These are phyloP conservation scores for Vanessa atalanta DNA, from an alignment of 1,140 invertebrate genomes.

Conservation along the genomic window DNA sequence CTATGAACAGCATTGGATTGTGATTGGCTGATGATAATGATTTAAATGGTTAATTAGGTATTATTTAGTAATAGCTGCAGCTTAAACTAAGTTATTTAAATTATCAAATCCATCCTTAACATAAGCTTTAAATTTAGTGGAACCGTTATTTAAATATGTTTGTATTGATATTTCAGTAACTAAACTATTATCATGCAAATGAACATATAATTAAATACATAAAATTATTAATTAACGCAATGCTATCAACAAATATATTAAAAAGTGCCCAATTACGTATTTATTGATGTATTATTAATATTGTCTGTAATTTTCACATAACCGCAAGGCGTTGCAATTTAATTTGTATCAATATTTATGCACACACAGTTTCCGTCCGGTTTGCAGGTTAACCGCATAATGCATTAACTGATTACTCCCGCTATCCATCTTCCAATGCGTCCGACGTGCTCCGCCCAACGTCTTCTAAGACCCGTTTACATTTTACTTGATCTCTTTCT, in stretches of 20 bases:
- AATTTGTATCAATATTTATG: constrained; percentile 65
- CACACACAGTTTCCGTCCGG: constrained; percentile 45
- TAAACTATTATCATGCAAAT: not conserved
- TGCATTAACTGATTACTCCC: constrained; percentile 76
- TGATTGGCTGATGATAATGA: too few species aligned
- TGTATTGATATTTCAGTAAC: too few species aligned
- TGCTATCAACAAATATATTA: not conserved
- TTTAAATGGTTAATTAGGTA: too few species aligned
- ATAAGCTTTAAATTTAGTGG: too few species aligned
- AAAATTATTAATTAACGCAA: constrained; percentile 1
- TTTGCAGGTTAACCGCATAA: constrained; percentile 69
- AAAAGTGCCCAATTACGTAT: not conserved
- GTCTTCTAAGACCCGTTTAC: constrained; percentile 52
- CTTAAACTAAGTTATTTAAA: too few species aligned
- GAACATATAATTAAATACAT: not conserved
- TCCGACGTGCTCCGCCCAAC: constrained; percentile 56
- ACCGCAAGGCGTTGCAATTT: constrained; percentile 44
- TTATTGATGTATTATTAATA: constrained; percentile 12
- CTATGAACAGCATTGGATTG: too few species aligned
- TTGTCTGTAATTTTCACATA: constrained; percentile 15
- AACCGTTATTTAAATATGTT: too few species aligned
- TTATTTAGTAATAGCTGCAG: too few species aligned
- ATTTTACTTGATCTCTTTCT: constrained; percentile 27
- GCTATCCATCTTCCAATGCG: constrained; percentile 70
- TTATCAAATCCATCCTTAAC: too few species aligned